phyloP scores from a whole-genome alignment of 2,113 vertebrate genomes.

The Paralichthys olivaceus region DNA sequence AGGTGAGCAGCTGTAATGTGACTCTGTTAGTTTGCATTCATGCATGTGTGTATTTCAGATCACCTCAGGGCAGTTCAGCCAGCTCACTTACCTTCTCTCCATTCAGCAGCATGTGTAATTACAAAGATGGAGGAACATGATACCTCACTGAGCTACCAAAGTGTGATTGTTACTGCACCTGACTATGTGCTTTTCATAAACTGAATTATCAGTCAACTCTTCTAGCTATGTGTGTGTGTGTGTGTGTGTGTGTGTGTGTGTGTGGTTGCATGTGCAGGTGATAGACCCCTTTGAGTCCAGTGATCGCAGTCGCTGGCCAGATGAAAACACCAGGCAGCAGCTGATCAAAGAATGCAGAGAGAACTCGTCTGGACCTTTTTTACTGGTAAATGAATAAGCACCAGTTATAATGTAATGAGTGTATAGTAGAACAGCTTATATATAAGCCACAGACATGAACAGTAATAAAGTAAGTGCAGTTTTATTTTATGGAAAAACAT shows the following conservation, averaged over 20 bases:
- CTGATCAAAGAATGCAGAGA: slow-evolving; percentile 80
- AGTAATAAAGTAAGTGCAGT: too few species aligned
- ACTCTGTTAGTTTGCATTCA: slow-evolving; percentile 13
- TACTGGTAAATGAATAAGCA: slow-evolving; percentile 78
- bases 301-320: slow-evolving; percentile 69
- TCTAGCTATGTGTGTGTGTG: too few species aligned
- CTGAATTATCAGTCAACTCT: neutral
- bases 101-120: slow-evolving; percentile 37
- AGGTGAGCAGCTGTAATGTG: slow-evolving; percentile 34
- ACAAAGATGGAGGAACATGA: slow-evolving; percentile 18
- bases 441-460: too few species aligned
- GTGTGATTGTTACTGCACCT: slow-evolving; percentile 16
- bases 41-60: slow-evolving; percentile 4
- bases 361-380: slow-evolving; percentile 80
- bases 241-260: neutral
- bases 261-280: slow-evolving; percentile 65
- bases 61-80: slow-evolving; percentile 25
- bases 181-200: slow-evolving; percentile 22
- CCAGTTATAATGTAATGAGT: neutral
- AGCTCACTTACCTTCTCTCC: neutral
- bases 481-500: too few species aligned
- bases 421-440: neutral
- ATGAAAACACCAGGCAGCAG: slow-evolving; percentile 71
- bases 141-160: neutral
- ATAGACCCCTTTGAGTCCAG: slow-evolving; percentile 83